Base-by-base conservation (phyloP, 2,888 invertebrate species). In the Merodon equestris region DNA sequence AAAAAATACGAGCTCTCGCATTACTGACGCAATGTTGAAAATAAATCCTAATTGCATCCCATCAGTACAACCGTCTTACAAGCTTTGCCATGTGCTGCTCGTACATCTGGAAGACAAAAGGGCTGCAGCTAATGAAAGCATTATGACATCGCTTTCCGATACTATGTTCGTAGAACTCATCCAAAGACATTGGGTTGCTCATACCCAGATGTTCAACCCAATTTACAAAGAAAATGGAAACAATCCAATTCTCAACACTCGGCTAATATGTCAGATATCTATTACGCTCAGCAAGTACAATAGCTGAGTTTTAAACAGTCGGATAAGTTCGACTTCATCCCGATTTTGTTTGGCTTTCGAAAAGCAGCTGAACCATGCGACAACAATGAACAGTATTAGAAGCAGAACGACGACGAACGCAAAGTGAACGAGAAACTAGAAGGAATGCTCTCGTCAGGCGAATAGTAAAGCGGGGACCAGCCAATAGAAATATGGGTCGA, bases 211-310 rank as follows among this genome's bases (percentile, higher is more conserved):
- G 73, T 44, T 63, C 48, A 67, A 47, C 60, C 51, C 57, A 67
- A 77, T 58, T 61, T 66, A 77, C 66, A 77, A 67, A 27, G 27
- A 54, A 42, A 68, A 79, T 64, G 57, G 68, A 73, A 73, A 73
- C 77, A 73, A 79, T 73, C 44, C 53, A 67, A 68, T 57, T 53
- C 56, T 18, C 71, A 54, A 63, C 57, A 57, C 57, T 53, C 19
- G 44, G 63, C 68, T 73, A 79, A 79, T 79, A 79, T 73, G 73
- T 73, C 68, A 79, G 68, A 68, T 73, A 79, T 79, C 73, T 51
- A 63, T 77, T 73, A 67, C 73, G 73, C 53, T 79, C 68, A 40
- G 61, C 68, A 42, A 54, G 47, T 42, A 64, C 63, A 73, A 58
- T 54, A 57, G 68, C 57, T 51, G 53, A 58, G 68, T 79, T 53